phyloP scores from a whole-genome alignment of 1,140 invertebrate genomes.

The Hetaerina americana region DNA sequence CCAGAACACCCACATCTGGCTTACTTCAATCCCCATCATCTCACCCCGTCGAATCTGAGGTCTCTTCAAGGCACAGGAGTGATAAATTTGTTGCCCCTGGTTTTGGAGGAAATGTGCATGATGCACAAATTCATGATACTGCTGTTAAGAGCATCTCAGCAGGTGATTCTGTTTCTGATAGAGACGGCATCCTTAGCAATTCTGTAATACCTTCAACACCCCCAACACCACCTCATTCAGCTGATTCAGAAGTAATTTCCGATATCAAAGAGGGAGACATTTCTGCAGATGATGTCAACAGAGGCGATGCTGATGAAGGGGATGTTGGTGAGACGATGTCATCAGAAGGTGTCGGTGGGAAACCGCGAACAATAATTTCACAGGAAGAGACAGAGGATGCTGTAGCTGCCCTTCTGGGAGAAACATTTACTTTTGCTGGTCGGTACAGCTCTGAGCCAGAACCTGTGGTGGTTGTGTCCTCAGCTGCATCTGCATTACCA shows the following conservation, averaged over 20 bases:
- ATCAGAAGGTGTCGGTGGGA: constrained; percentile 45
- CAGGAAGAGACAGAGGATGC: constrained; percentile 88
- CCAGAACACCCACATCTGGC: not conserved
- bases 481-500: not conserved
- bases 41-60: constrained; percentile 26
- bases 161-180: constrained; percentile 1
- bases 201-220: not conserved
- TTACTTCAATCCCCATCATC: constrained; percentile 42
- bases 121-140: constrained; percentile 61
- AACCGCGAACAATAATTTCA: constrained; percentile 68
- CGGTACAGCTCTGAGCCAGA: constrained; percentile 22
- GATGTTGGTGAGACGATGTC: constrained; percentile 24
- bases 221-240: not conserved
- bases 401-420: constrained; percentile 70
- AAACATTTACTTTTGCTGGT: constrained; percentile 54
- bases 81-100: constrained; percentile 50
- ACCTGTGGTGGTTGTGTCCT: constrained; percentile 14
- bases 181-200: not conserved
- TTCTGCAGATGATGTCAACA: constrained; percentile 25
- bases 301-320: constrained; percentile 25
- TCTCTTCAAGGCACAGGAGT: constrained; percentile 17
- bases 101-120: constrained; percentile 46
- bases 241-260: constrained; percentile 7
- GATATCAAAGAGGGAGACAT: constrained; percentile 2
- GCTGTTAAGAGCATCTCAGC: constrained; percentile 58